These are phyloP conservation scores for Petroica traversi DNA, from an alignment of 2,113 vertebrate genomes.

Conservation along the genomic window DNA sequence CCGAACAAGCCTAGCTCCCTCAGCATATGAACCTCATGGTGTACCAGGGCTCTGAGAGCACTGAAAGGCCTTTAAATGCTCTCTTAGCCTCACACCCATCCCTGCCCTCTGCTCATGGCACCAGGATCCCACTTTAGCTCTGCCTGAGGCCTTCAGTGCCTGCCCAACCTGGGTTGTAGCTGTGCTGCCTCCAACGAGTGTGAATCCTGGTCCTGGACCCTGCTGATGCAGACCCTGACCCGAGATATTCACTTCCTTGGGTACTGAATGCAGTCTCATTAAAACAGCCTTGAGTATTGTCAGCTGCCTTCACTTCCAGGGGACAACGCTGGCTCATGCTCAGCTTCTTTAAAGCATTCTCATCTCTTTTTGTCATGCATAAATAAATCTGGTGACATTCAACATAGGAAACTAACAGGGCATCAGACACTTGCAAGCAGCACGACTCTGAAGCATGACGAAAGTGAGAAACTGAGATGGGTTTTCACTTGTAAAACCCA, in stretches of 20 bases:
- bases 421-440: not conserved
- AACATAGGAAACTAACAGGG: not conserved
- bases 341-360: not conserved
- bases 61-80: not conserved
- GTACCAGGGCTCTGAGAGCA: not conserved
- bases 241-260: not conserved
- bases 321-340: not conserved
- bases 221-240: not conserved
- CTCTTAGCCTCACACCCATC: not conserved
- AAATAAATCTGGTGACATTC: not conserved
- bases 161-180: not conserved
- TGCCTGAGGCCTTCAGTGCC: not conserved
- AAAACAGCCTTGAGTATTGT: not conserved
- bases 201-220: not conserved
- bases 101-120: not conserved
- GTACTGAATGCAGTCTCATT: not conserved
- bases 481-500: not conserved
- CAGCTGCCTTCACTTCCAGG: not conserved
- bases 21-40: not conserved
- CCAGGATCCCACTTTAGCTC: not conserved
- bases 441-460: not conserved
- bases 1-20: not conserved
- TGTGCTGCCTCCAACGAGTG: not conserved
- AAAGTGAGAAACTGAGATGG: not conserved
- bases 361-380: not conserved